phyloP scores from a whole-genome alignment of 2,888 invertebrate genomes.

The Euplagia quadripunctaria region DNA sequence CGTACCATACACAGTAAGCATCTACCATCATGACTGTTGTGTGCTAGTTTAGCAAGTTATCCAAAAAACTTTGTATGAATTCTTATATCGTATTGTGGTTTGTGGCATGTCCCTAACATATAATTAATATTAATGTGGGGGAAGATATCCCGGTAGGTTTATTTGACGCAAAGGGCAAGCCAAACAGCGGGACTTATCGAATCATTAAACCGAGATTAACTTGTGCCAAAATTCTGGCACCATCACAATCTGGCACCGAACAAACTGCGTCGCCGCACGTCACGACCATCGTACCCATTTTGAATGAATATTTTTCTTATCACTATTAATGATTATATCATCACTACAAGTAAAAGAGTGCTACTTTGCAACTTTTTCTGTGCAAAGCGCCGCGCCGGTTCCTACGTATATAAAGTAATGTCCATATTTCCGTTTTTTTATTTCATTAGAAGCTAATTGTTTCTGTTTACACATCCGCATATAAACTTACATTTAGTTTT shows the following conservation, averaged over 20 bases:
- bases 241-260: constrained; percentile 34
- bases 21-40: background rate
- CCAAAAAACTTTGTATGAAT: background rate
- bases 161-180: background rate
- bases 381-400: too few species aligned
- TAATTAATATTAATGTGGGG: constrained; percentile 24
- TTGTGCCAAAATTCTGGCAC: constrained; percentile 30
- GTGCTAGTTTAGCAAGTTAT: background rate
- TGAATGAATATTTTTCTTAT: background rate
- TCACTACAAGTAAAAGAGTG: background rate
- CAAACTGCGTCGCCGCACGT: background rate
- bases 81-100: background rate
- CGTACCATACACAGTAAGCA: background rate
- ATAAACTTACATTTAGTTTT: too few species aligned
- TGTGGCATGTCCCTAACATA: background rate
- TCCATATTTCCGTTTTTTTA: too few species aligned
- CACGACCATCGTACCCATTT: background rate
- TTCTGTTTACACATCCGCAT: too few species aligned
- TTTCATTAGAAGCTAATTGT: too few species aligned
- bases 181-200: constrained; percentile 17
- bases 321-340: background rate
- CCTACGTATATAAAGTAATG: too few species aligned
- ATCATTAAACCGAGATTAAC: constrained; percentile 35
- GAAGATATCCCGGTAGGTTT: constrained; percentile 7
- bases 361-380: background rate